Evolutionary conservation across 2,113 vertebrate genomes (phyloP), one percentile per base, ranked within the genome.

Genomic region (Lagopus leucura): DNA sequence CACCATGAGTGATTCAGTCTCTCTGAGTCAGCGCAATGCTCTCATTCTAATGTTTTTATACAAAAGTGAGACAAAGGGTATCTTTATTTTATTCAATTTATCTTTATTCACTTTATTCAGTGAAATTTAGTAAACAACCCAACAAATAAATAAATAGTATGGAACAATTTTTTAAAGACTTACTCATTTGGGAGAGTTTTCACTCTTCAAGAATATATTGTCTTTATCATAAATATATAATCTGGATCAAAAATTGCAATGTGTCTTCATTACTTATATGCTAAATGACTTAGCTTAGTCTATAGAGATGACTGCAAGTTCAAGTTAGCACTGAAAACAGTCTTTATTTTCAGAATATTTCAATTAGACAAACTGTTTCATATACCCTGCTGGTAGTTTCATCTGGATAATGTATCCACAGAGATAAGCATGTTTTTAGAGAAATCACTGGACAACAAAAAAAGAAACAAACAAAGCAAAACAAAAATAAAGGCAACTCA

Each of bases 261-360:
- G 3, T 55, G 5, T 54, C 45, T 82, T 42, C 6, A 32, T 38
- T 45, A 34, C 2, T 38, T 73, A 0, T 13, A 12, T 17, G 30
- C 7, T 66, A 52, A 55, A 54, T 63, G 28, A 22, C n/a, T 78
- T 74, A 27, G 47, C 22, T 57, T 32, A 63, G 10, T 32, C 82
- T 67, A 43, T 17, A 48, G 72, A 89, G 64, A 74, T 50, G 30
- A 50, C 8, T n/a, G 45, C 14, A 60, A 66, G 7, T 55, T 80
- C n/a, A 36, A 70, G 24, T 34, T 63, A 76, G 14, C 48, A 74
- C 4, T 52, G 27, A 57, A 54, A 89, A 3, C 18, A 73, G 70
- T 32, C 18, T 30, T 77, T 77, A 52, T 92, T 88, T 91, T 77
- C 60, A 77, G 60, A 82, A 66, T 80, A 85, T 73, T 91, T 89